These are phyloP conservation scores for Pediacus dermestoides DNA, from an alignment of 2,888 invertebrate species.

Conservation along the genomic window DNA sequence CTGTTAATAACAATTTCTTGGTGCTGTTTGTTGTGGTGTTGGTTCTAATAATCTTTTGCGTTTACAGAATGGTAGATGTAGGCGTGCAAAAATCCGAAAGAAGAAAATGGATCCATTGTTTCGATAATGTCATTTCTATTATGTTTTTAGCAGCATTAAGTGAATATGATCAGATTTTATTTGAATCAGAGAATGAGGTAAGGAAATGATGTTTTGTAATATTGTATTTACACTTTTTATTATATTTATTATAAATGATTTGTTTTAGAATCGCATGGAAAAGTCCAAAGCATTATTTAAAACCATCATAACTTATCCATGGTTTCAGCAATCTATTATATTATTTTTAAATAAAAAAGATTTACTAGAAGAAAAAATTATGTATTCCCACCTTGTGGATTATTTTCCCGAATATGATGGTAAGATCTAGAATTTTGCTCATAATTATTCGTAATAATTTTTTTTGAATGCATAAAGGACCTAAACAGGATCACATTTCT, in stretches of 20 bases:
- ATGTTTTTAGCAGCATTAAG: slow-evolving; percentile 99
- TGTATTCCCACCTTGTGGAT: slow-evolving; percentile 99
- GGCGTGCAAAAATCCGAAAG: slow-evolving; percentile 99
- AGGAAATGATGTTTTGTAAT: too few species aligned
- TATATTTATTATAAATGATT: slow-evolving; percentile 13
- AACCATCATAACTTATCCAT: slow-evolving; percentile 99
- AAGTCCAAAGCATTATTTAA: slow-evolving; percentile 99
- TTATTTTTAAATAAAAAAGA: slow-evolving; percentile 99
- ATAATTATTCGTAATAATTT: slow-evolving; percentile 12
- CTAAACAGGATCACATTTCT: slow-evolving; percentile 73
- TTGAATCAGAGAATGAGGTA: slow-evolving; percentile 99
- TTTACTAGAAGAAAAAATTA: slow-evolving; percentile 99
- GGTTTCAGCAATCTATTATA: slow-evolving; percentile 99
- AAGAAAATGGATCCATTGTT: slow-evolving; percentile 99
- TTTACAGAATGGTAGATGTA: slow-evolving; percentile 93
- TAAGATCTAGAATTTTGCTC: slow-evolving; percentile 49
- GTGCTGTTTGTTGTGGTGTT: too few species aligned
- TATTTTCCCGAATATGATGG: slow-evolving; percentile 99
- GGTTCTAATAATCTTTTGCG: slow-evolving; percentile 5
- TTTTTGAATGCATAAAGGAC: slow-evolving; percentile 56
- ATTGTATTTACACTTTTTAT: slow-evolving; percentile 8
- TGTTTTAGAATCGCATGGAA: slow-evolving; percentile 98
- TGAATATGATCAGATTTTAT: slow-evolving; percentile 98
- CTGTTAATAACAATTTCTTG: too few species aligned
- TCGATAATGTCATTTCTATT: slow-evolving; percentile 99